Conservation (phyloP, 2,797 vertebrate genomes). For the Fistularia tabacaria region DNA sequence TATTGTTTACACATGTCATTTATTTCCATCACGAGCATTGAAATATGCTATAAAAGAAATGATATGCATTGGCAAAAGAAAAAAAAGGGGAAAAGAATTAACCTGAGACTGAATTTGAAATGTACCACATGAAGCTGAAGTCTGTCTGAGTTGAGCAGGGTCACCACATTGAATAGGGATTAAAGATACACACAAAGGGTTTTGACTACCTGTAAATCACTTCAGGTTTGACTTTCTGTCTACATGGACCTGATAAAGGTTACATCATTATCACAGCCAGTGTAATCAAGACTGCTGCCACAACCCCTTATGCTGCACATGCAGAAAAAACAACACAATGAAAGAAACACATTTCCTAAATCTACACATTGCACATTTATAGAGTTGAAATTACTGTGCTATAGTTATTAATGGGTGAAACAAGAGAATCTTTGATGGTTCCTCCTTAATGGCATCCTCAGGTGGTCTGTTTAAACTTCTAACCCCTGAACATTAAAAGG, state of each 20-base stretch:
- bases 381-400: too few species aligned
- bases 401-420: not conserved
- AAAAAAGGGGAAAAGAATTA: conserved; percentile 1
- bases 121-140: conserved; percentile 5
- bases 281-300: conserved; percentile 34
- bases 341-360: conserved; percentile 21
- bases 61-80: conserved; percentile 2
- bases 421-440: too few species aligned
- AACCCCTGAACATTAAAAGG: conserved; percentile 38
- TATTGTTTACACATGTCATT: conserved; percentile 2
- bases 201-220: conserved; percentile 32
- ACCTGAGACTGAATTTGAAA: conserved; percentile 10
- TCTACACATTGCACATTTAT: too few species aligned
- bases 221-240: conserved; percentile 22
- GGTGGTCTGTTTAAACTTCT: conserved; percentile 28
- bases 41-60: conserved; percentile 2
- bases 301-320: conserved; percentile 31
- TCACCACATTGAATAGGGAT: conserved; percentile 12
- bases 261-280: conserved; percentile 34
- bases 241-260: conserved; percentile 28
- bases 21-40: conserved; percentile 1
- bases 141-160: conserved; percentile 20
- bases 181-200: conserved; percentile 18
- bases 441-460: too few species aligned
- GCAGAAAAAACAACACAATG: conserved; percentile 33